These are phyloP conservation scores for Leptatherina wallacei DNA, from an alignment of 2,797 vertebrate species.

Conservation along the genomic window DNA sequence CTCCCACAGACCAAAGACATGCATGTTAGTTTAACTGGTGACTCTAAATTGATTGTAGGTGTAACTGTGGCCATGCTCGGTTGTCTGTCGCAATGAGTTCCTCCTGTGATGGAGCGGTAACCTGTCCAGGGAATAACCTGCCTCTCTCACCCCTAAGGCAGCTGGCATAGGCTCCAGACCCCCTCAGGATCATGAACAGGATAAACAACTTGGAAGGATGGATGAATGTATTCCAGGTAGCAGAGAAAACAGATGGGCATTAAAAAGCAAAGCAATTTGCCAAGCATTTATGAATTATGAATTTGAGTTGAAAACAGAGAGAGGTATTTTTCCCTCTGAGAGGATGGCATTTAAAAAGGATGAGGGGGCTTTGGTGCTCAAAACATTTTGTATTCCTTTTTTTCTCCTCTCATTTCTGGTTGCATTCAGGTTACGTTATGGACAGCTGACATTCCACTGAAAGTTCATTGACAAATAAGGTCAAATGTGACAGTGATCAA, in stretches of 20 bases:
- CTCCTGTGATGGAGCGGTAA: background rate
- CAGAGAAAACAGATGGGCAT: background rate
- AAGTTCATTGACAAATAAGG: background rate
- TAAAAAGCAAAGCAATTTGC: constrained; percentile 33
- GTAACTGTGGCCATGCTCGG: background rate
- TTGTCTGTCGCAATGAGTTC: background rate
- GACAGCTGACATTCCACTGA: background rate
- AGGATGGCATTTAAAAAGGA: background rate
- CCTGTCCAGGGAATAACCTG: background rate
- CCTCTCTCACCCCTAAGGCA: background rate
- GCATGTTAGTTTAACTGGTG: background rate
- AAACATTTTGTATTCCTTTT: background rate
- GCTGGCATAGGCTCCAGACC: background rate
- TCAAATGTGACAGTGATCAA: background rate
- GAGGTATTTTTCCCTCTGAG: background rate
- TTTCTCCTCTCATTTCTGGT: background rate
- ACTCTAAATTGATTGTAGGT: constrained; percentile 3
- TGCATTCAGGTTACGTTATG: background rate
- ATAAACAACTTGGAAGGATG: background rate
- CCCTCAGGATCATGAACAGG: background rate
- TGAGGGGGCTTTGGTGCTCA: too few relatives aligned
- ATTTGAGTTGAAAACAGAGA: constrained; percentile 29
- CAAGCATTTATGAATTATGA: constrained; percentile 31
- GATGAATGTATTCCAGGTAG: background rate
- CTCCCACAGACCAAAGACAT: background rate